Base-by-base conservation (phyloP, 2,888 invertebrate species). In the Cataglyphis altisquamis region DNA sequence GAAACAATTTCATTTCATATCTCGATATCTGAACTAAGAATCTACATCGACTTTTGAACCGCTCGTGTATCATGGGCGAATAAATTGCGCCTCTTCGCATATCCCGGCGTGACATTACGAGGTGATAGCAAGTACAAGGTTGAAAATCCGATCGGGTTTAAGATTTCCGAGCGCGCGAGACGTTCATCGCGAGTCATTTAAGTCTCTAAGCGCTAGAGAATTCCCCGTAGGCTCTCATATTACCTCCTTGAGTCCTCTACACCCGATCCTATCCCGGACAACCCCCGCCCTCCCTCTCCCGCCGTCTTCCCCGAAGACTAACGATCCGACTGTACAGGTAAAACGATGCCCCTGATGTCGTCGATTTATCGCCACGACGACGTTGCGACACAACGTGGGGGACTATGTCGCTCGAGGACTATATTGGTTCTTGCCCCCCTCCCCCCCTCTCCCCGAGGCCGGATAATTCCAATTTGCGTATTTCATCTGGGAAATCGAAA, bases 331-430 rank as follows among this genome's bases (percentile, higher is more conserved):
- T 86, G 83, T 78, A 83, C 88, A 90, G 91, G 92, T 93, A 93
- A 92, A 92, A 87, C 90, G 89, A 89, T 87, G 88, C 86, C 84
- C 84, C 48, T 68, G 77, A 77, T 68, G 87, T 86, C 86, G 90
- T 88, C 91, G 91, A 93, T 93, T 93, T 93, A 93, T 92, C 90
- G 89, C 88, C 83, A 81, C 86, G 90, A 88, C 25, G 89, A 89
- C 86, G 75, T 80, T 70, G 86, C 85, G 75, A 80, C 83, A 78
- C 25, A 29, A 29, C 84, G 81, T 66, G 84, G 87, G 52, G 85
- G 89, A 90, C 91, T 89, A 89, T 89, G 90, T 91, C 88, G 87
- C 88, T 88, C 85, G 86, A 86, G 81, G 87, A 88, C 72, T 83
- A 86, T 81, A 84, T 84, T 73, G 73, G 82, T 67, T 73, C 73